Conservation (phyloP, 2,888 invertebrate species). For the Leucozona laternaria region DNA sequence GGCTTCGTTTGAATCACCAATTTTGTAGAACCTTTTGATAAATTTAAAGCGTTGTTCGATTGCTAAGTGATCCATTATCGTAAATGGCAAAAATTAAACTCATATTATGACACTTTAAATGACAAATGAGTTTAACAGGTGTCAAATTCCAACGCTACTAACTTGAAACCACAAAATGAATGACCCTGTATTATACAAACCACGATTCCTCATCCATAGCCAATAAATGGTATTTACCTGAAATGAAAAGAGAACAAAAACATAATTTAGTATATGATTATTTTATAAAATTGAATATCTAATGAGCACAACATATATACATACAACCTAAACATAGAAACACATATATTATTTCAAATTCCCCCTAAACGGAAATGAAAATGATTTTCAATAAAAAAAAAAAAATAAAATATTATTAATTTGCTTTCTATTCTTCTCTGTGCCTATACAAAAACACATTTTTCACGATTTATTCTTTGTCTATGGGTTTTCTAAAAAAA, state of each 20-base stretch:
- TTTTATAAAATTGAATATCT: conserved; percentile 55
- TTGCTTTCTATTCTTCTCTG: background rate
- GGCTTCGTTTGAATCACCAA: too few relatives aligned
- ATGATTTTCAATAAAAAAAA: conserved; percentile 39
- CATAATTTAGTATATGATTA: conserved; percentile 28
- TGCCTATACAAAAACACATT: background rate
- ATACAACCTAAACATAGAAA: background rate
- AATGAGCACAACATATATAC: conserved; percentile 45
- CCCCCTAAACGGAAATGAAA: conserved; percentile 65
- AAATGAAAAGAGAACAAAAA: conserved; percentile 49
- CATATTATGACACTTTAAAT: too few relatives aligned
- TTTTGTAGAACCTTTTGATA: too few relatives aligned
- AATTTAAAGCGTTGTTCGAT: too few relatives aligned
- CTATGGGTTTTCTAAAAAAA: conserved; percentile 24
- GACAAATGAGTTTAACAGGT: too few relatives aligned
- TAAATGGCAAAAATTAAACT: too few relatives aligned
- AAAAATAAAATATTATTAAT: conserved; percentile 6
- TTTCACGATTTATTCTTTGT: conserved; percentile 39
- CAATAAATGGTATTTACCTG: conserved; percentile 55
- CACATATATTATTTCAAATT: conserved; percentile 44
- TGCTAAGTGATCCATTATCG: too few relatives aligned
- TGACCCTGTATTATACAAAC: too few relatives aligned
- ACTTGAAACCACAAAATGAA: too few relatives aligned
- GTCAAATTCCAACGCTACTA: too few relatives aligned
- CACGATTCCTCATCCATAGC: background rate